Percentiles rank a stretch among this genome's conserved stretches.
phyloP scores from a whole-genome alignment of 2,888 invertebrate species.

The Hydraecia micacea region DNA sequence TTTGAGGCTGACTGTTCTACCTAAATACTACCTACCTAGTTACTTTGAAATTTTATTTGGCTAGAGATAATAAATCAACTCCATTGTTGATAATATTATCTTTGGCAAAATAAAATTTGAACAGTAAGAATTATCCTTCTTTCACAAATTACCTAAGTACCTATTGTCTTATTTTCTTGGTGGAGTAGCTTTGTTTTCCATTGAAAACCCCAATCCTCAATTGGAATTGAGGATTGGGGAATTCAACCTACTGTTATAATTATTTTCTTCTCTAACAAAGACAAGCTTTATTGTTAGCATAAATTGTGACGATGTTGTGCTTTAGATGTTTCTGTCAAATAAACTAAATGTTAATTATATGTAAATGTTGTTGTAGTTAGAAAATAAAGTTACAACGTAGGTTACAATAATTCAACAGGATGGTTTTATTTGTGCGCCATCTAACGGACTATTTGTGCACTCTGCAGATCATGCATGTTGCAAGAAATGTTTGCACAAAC shows the following conservation, averaged over 20 bases:
- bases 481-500: background rate
- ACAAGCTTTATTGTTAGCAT: background rate
- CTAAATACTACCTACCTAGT: background rate
- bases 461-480: background rate
- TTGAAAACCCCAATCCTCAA: background rate
- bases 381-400: background rate
- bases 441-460: background rate
- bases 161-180: background rate
- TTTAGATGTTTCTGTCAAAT: background rate
- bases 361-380: background rate
- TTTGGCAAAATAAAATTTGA: background rate
- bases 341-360: background rate
- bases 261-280: background rate
- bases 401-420: too few species aligned
- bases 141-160: background rate
- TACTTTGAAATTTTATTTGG: background rate
- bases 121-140: background rate
- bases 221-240: too few species aligned
- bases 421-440: constrained; percentile 20
- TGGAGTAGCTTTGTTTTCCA: background rate
- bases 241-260: background rate
- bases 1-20: background rate
- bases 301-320: background rate
- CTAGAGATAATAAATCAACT: too few species aligned
- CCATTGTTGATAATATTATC: too few species aligned